Conservation (phyloP, 2,797 vertebrate genomes). For the Acestrorhynchus altus region DNA sequence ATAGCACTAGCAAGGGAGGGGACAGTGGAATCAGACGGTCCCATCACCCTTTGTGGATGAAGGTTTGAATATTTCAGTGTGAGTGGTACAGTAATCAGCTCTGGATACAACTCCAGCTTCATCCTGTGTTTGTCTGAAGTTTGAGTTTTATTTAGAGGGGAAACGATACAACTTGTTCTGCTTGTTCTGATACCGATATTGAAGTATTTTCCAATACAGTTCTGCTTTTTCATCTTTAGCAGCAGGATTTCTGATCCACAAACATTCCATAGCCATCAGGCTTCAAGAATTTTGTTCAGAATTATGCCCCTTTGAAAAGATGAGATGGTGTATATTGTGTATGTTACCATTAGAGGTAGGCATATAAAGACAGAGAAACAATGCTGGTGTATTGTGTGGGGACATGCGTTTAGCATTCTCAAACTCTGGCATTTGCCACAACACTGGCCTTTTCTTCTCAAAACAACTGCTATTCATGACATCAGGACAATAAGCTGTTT, state of each 20-base stretch:
- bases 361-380: conserved; percentile 66
- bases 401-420: conserved; percentile 77
- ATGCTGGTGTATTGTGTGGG: conserved; percentile 70
- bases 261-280: too few species aligned
- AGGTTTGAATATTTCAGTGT: conserved; percentile 43
- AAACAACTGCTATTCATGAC: conserved; percentile 78
- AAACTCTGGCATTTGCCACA: conserved; percentile 76
- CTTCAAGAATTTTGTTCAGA: neutral
- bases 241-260: too few species aligned
- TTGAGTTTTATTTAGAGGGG: too few species aligned
- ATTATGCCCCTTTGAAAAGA: neutral
- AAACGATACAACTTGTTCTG: too few species aligned
- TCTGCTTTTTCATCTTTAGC: too few species aligned
- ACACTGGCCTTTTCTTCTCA: conserved; percentile 82
- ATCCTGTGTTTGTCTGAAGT: neutral
- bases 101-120: neutral
- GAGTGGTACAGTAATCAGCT: conserved; percentile 45
- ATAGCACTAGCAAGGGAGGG: conserved; percentile 42
- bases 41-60: conserved; percentile 58
- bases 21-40: conserved; percentile 51
- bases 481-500: conserved; percentile 76
- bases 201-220: too few species aligned
- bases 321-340: conserved; percentile 10
- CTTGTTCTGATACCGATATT: too few species aligned
- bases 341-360: conserved; percentile 55